Evolutionary conservation across 2,888 invertebrate genomes (phyloP).

Genomic region (Oscheius sp.): DNA sequence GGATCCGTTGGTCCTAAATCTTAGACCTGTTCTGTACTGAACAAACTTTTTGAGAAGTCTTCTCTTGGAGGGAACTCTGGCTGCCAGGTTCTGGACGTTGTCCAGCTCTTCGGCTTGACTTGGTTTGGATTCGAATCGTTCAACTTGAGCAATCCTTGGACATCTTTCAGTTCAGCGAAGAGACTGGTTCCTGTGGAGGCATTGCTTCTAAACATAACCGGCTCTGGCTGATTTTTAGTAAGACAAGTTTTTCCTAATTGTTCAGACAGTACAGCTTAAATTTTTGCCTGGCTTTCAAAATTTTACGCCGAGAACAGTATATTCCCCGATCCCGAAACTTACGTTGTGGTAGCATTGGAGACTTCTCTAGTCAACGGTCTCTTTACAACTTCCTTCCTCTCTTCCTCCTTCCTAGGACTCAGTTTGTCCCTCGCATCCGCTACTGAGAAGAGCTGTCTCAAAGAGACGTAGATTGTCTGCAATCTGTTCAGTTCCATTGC

Average conservation of each 20-base stretch:
- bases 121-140: not conserved
- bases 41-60: constrained; percentile 25
- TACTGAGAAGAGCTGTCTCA: constrained; percentile 19
- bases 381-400: not conserved
- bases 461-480: constrained; percentile 28
- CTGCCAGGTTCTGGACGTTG: constrained; percentile 14
- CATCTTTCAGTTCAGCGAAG: constrained; percentile 27
- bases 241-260: no score
- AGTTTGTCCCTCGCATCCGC: constrained; percentile 20
- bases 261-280: no score
- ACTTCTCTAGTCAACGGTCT: constrained; percentile 18
- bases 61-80: constrained; percentile 9
- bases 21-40: not conserved
- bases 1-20: constrained; percentile 27
- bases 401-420: not conserved
- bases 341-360: constrained; percentile 33
- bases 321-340: not conserved
- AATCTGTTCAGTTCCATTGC: not conserved
- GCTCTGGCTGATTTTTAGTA: no score
- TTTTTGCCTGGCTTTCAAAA: no score
- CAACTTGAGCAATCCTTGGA: constrained; percentile 20
- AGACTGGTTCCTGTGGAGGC: constrained; percentile 27
- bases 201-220: constrained; percentile 1
- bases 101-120: not conserved
- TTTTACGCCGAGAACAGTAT: no score